These are phyloP conservation scores for Buceros bicornis DNA, from an alignment of 2,797 vertebrate genomes.

Conservation along the genomic window DNA sequence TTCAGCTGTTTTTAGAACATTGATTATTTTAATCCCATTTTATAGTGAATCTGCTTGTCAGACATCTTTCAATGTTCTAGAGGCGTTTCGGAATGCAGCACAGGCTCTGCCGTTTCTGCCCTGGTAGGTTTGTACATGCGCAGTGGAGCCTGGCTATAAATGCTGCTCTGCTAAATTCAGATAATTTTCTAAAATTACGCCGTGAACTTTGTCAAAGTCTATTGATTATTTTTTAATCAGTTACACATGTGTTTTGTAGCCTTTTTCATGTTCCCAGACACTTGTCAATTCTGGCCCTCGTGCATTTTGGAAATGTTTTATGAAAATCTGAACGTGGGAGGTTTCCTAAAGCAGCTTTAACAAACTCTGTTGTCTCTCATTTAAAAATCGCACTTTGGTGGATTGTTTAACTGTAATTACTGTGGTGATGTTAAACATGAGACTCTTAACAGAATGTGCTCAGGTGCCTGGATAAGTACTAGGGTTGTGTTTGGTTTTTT, in stretches of 20 bases:
- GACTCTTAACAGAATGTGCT: not conserved
- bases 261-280: not conserved
- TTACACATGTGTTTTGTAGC: not conserved
- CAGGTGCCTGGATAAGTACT: not conserved
- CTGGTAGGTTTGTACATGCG: not conserved
- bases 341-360: not conserved
- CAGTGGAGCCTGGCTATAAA: not conserved
- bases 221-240: not conserved
- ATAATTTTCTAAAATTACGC: not conserved
- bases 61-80: not conserved
- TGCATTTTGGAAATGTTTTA: not conserved
- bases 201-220: not conserved
- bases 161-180: not conserved
- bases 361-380: not conserved
- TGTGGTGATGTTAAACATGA: not conserved
- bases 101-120: accelerated
- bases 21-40: not conserved
- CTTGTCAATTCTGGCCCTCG: not conserved
- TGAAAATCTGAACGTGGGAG: not conserved
- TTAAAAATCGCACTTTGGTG: not conserved
- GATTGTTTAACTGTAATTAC: not conserved
- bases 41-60: not conserved
- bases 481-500: not conserved
- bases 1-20: not conserved
- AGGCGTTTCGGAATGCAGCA: not conserved